Evolutionary conservation across 1,140 invertebrate species (phyloP).

Genomic region (Pogonomyrmex californicus): DNA sequence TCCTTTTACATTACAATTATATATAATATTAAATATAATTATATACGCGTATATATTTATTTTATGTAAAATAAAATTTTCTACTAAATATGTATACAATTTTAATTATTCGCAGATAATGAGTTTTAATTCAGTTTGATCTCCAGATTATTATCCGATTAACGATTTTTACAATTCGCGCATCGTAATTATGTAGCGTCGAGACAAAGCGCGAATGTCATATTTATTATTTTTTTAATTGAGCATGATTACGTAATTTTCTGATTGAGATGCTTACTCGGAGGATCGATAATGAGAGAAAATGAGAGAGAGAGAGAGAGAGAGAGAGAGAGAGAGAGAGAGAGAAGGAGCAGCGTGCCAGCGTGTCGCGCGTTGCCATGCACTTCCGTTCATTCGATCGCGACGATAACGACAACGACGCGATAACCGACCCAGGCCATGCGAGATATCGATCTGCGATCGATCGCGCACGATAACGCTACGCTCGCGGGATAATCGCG

Average conservation of each 20-base stretch:
- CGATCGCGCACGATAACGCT: constrained; percentile 67
- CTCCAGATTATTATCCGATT: not conserved
- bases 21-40: not conserved
- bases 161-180: not conserved
- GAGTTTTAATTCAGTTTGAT: not conserved
- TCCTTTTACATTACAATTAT: not conserved
- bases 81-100: not conserved
- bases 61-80: not conserved
- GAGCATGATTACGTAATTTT: constrained; percentile 8
- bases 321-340: not conserved
- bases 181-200: not conserved
- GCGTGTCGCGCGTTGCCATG: constrained; percentile 55
- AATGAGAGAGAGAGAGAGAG: not conserved
- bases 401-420: constrained; percentile 20
- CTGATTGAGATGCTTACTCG: constrained; percentile 26
- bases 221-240: constrained; percentile 51
- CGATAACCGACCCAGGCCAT: constrained; percentile 6
- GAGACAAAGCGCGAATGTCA: not conserved
- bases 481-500: constrained; percentile 73
- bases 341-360: constrained; percentile 4
- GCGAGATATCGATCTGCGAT: constrained; percentile 70
- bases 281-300: constrained; percentile 27
- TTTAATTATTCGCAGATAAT: not conserved
- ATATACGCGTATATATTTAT: not conserved
- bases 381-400: constrained; percentile 55